Conservation (phyloP, 1,140 invertebrate species). For the Drosophila neocordata region DNA sequence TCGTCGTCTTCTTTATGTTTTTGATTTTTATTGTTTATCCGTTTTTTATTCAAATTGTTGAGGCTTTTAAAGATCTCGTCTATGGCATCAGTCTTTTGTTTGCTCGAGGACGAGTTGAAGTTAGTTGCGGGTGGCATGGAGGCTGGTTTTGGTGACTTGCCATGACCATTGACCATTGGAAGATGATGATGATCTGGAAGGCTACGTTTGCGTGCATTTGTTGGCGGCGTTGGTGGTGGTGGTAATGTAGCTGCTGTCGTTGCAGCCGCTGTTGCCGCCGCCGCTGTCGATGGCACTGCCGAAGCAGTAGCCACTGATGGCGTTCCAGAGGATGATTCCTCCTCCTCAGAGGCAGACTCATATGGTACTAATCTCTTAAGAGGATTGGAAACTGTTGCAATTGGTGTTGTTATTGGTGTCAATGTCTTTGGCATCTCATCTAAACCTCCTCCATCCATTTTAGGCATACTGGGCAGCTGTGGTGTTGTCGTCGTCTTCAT, state of each 20-base stretch:
- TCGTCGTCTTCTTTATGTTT: constrained; percentile 33
- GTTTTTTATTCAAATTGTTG: constrained; percentile 56
- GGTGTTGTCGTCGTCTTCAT: constrained; percentile 55
- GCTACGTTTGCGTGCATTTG: constrained; percentile 62
- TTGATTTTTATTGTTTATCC: constrained; percentile 13
- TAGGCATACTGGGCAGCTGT: constrained; percentile 71
- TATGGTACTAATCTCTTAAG: constrained; percentile 81
- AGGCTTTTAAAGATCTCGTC: constrained; percentile 79
- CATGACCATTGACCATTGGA: constrained; percentile 42
- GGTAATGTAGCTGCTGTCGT: constrained; percentile 17
- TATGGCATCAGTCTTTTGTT: constrained; percentile 79
- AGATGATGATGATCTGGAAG: constrained; percentile 3
- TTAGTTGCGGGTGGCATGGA: constrained; percentile 32
- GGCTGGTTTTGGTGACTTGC: constrained; percentile 44
- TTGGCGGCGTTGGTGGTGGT: constrained; percentile 13
- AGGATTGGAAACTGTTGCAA: constrained; percentile 37
- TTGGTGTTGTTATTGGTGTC: not conserved
- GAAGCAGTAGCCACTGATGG: constrained; percentile 23
- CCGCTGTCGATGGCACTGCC: not conserved
- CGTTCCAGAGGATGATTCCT: constrained; percentile 37
- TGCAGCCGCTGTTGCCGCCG: constrained; percentile 20
- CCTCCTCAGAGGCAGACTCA: constrained; percentile 78
- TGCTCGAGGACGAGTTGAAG: constrained; percentile 57
- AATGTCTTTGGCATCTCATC: constrained; percentile 44
- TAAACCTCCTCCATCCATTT: constrained; percentile 49